Evolutionary conservation across 2,888 invertebrate species (phyloP).

Genomic region (Callinectes sapidus): DNA sequence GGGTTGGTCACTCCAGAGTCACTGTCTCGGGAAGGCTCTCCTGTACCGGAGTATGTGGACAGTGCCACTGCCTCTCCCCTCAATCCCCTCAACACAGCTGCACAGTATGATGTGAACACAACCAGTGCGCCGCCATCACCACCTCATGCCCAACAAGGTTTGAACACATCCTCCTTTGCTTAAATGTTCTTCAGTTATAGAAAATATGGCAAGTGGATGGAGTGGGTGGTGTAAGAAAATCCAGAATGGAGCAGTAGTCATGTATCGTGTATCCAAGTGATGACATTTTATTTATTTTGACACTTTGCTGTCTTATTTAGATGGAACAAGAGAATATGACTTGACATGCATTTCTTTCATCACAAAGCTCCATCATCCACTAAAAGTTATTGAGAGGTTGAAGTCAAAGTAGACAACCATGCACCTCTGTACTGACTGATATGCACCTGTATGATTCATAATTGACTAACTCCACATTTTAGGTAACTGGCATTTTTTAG

Average conservation of each 20-base stretch:
- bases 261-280: no score
- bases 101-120: slow-evolving; percentile 69
- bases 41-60: slow-evolving; percentile 82
- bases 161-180: neutral
- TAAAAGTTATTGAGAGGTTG: neutral
- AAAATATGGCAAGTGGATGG: no score
- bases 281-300: neutral
- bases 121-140: slow-evolving; percentile 58
- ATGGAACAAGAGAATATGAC: no score
- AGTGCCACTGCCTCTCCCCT: slow-evolving; percentile 66
- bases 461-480: neutral
- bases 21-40: slow-evolving; percentile 93
- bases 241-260: no score
- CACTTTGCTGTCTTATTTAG: neutral
- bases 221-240: no score
- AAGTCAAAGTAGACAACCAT: neutral
- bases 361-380: no score
- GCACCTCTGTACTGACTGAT: neutral
- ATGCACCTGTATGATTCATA: neutral
- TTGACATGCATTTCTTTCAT: no score
- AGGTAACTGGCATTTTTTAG: neutral
- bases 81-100: slow-evolving; percentile 67
- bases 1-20: slow-evolving; percentile 90
- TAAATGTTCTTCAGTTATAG: neutral
- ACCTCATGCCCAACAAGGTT: slow-evolving; percentile 54